These are phyloP conservation scores for Scrobipalpa atriplicella DNA, from an alignment of 2,888 invertebrate species.

Conservation along the genomic window DNA sequence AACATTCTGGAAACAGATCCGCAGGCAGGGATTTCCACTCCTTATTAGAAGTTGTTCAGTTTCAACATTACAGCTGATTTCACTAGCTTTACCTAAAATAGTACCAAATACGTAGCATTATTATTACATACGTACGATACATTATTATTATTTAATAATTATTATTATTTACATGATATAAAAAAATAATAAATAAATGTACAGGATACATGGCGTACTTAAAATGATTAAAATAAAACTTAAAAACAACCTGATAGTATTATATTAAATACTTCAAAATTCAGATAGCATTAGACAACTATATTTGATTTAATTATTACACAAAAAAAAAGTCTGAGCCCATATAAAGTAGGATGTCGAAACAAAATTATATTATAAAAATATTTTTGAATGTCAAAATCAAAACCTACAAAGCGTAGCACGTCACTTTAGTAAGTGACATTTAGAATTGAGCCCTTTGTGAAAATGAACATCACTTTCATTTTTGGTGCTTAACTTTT, in stretches of 20 bases:
- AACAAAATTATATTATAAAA: too few relatives aligned
- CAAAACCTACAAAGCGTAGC: too few relatives aligned
- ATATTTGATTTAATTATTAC: neutral
- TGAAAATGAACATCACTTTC: too few relatives aligned
- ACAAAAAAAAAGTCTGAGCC: neutral
- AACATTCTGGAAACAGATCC: too few relatives aligned
- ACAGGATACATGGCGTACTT: constrained; percentile 9
- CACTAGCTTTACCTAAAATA: neutral
- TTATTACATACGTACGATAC: neutral
- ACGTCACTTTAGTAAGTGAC: too few relatives aligned
- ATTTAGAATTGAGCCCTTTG: too few relatives aligned
- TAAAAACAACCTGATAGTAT: neutral
- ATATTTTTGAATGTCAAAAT: too few relatives aligned
- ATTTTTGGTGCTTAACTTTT: too few relatives aligned
- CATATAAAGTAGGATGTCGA: too few relatives aligned
- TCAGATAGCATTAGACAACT: neutral
- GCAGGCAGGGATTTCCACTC: too few relatives aligned
- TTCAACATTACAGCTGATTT: neutral
- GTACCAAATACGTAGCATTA: constrained; percentile 2
- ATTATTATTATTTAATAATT: constrained; percentile 16
- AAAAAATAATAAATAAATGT: constrained; percentile 6
- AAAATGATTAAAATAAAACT: neutral
- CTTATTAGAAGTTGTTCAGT: neutral
- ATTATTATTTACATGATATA: constrained; percentile 3
- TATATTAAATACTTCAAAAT: too few relatives aligned